Evolutionary conservation across 2,113 vertebrate species (phyloP), one percentile per base, ranked within the genome.

Genomic region (Thamnaconus septentrionalis): DNA sequence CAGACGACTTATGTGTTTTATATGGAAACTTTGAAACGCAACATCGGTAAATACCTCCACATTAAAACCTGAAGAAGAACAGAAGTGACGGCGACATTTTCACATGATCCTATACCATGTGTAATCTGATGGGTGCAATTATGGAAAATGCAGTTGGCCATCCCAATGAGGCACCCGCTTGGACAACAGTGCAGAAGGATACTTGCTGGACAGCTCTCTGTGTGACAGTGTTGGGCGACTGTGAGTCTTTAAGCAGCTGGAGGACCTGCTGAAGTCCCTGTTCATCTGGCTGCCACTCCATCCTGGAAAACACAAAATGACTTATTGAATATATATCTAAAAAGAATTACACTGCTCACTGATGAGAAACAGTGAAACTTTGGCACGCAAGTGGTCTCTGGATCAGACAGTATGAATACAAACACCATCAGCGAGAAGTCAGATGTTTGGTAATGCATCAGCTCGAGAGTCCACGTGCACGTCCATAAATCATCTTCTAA

Each of bases 231-330:
- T 96, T 95, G 64, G 96, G 96, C 0, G 95, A 96, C 90, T 97
- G 96, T 0, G 96, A 97, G 71, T 97, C 96, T 91, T 96, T 97
- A 74, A 97, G 92, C 78, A 97, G 92, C 83, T 96, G 95, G 63
- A 97, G 92, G 82, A 97, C 95, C 91, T 97, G 96, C 91, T 96
- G 94, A 55, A 97, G 93, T 85, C 95, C 95, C 91, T 96, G 95
- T 84, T 96, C 94, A 65, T 97, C 95, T 64, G 96, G 95, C 90
- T 95, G 96, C 96, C 96, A 97, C 90, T 97, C 95, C 96, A 96
- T 96, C 87, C 91, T 90, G 76, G 53, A 55, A 66, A 73, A 8
- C 70, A 3, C 59, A 39, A 73, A 40, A 40, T 54, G 7, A 40
- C 3, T 39, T 1, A 55, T 2, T 56, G 55, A 31, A 58, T 31